Conservation (phyloP, 2,113 vertebrate species). For the Pachypanchax playfairii region DNA sequence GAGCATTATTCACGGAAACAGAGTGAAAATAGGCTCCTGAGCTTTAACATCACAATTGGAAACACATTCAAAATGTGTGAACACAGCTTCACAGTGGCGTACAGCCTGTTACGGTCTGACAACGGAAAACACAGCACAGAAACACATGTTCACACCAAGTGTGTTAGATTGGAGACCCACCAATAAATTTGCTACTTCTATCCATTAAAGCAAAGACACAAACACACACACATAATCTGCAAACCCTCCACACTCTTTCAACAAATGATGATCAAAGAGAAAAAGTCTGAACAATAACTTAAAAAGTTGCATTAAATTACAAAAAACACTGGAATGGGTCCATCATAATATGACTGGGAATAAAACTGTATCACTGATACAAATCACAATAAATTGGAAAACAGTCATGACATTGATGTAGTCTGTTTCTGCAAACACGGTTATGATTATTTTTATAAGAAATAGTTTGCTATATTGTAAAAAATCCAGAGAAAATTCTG, state of each 20-base stretch:
- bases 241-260: background rate
- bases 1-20: conserved; percentile 10
- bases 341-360: no score
- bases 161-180: conserved; percentile 22
- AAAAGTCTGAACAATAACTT: no score
- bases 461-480: no score
- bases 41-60: conserved; percentile 28
- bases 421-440: no score
- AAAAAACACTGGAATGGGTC: background rate
- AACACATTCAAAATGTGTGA: conserved; percentile 47
- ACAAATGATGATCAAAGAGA: background rate
- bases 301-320: background rate
- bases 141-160: conserved; percentile 37
- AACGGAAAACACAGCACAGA: conserved; percentile 13
- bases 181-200: conserved; percentile 13
- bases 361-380: no score
- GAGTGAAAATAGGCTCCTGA: conserved; percentile 35
- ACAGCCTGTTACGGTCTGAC: conserved; percentile 21
- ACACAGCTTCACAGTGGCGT: conserved; percentile 28
- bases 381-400: no score
- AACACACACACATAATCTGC: background rate
- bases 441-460: no score
- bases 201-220: background rate
- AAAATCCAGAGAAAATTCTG: no score
- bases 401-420: no score